phyloP scores from a whole-genome alignment of 2,113 vertebrate species.

The Pseudopodoces humilis region DNA sequence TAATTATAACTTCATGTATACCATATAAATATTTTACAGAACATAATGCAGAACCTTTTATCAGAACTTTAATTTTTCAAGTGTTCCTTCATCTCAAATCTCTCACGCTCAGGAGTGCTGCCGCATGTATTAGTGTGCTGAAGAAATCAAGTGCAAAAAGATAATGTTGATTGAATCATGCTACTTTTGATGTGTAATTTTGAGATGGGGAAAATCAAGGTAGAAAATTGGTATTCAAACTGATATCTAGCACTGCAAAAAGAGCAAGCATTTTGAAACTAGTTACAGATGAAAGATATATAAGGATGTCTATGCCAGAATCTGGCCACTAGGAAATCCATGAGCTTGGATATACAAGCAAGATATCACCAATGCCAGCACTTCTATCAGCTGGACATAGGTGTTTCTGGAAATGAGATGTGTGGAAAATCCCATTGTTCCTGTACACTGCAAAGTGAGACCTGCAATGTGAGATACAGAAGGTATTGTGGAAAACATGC shows the following conservation, averaged over 20 bases:
- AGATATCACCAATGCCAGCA: not conserved
- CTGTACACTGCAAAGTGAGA: not conserved
- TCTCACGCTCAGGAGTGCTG: not conserved
- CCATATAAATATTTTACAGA: not conserved
- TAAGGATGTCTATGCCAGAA: not conserved
- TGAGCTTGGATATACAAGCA: fast-evolving
- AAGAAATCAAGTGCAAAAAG: not conserved
- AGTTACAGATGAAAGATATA: not conserved
- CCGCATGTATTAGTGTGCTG: fast-evolving
- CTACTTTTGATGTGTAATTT: not conserved
- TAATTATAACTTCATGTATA: not conserved
- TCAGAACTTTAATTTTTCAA: not conserved
- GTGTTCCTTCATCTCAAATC: not conserved
- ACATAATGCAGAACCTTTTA: not conserved
- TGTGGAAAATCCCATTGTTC: not conserved
- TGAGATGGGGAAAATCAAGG: not conserved
- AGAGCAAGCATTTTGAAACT: not conserved
- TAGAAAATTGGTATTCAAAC: not conserved
- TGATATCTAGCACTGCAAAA: not conserved
- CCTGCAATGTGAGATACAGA: not conserved
- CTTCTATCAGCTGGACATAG: fast-evolving
- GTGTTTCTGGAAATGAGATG: not conserved
- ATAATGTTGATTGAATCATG: not conserved
- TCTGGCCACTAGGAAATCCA: not conserved
- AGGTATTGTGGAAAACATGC: not conserved